Evolutionary conservation across 2,797 vertebrate genomes (phyloP).

Genomic region (Gymnocypris eckloni): DNA sequence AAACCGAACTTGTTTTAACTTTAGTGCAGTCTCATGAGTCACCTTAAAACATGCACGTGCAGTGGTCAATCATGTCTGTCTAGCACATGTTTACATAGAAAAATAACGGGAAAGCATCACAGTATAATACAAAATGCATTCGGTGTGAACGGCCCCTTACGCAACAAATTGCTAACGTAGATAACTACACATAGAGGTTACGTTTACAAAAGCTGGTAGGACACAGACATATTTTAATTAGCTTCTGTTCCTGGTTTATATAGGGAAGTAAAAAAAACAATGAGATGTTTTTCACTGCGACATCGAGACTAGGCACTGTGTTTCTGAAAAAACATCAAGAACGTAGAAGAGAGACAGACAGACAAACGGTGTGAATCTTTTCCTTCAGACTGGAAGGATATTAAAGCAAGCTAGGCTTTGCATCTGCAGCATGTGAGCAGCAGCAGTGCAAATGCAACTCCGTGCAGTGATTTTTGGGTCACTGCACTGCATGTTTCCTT

Average conservation of each 20-base stretch:
- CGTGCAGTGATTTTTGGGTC: neutral
- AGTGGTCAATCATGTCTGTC: neutral
- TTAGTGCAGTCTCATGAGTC: neutral
- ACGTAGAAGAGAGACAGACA: neutral
- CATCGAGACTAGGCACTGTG: slow-evolving; percentile 42
- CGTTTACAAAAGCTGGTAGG: neutral
- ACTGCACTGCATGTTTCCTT: neutral
- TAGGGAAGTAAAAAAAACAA: neutral
- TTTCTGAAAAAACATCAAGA: neutral
- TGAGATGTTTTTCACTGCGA: neutral
- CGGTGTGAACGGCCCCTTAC: neutral
- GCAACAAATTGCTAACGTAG: neutral
- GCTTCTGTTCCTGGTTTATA: neutral
- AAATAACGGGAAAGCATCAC: neutral
- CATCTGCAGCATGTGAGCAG: neutral
- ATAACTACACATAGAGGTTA: no score
- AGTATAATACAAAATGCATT: neutral
- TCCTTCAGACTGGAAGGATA: neutral
- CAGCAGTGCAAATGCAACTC: neutral
- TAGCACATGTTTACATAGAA: neutral
- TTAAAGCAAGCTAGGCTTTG: neutral
- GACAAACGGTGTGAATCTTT: neutral
- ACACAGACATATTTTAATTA: neutral
- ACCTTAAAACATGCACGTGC: neutral
- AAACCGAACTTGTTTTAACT: neutral